Evolutionary conservation across 1,140 invertebrate genomes (phyloP).

Genomic region (Drosophila suzukii): DNA sequence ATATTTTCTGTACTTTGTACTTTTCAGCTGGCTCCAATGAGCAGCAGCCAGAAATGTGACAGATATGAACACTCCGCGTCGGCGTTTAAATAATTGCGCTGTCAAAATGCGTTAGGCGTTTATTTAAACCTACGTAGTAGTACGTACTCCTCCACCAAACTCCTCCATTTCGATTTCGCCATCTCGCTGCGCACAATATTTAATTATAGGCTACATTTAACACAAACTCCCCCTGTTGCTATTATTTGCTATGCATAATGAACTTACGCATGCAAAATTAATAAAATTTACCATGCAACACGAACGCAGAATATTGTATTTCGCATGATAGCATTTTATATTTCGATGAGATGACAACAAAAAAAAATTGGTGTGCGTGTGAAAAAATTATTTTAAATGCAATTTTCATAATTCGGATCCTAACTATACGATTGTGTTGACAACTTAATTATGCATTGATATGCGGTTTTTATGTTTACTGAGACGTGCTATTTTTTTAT

Average conservation of each 20-base stretch:
- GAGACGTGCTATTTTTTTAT: neutral
- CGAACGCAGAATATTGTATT: conserved; percentile 57
- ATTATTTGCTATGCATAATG: conserved; percentile 63
- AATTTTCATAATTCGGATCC: conserved; percentile 63
- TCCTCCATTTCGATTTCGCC: neutral
- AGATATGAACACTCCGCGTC: conserved; percentile 49
- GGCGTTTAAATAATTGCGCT: conserved; percentile 63
- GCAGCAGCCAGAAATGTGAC: conserved; percentile 37
- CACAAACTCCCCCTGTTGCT: conserved; percentile 47
- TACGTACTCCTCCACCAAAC: neutral
- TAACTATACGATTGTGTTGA: conserved; percentile 9
- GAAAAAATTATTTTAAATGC: conserved; percentile 55
- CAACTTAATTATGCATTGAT: conserved; percentile 47
- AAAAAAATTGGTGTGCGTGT: conserved; percentile 11
- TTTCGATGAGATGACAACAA: conserved; percentile 4
- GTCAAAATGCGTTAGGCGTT: conserved; percentile 59
- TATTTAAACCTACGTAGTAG: neutral
- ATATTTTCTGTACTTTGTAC: conserved; percentile 21
- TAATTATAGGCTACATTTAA: conserved; percentile 76
- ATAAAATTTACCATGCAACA: conserved; percentile 67
- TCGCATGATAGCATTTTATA: conserved; percentile 63
- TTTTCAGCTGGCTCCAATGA: conserved; percentile 1
- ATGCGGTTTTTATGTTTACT: conserved; percentile 15
- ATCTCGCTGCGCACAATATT: conserved; percentile 40
- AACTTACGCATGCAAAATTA: conserved; percentile 71